These are phyloP conservation scores for Drosophila quinaria DNA, from an alignment of 2,888 invertebrate species.

Conservation along the genomic window DNA sequence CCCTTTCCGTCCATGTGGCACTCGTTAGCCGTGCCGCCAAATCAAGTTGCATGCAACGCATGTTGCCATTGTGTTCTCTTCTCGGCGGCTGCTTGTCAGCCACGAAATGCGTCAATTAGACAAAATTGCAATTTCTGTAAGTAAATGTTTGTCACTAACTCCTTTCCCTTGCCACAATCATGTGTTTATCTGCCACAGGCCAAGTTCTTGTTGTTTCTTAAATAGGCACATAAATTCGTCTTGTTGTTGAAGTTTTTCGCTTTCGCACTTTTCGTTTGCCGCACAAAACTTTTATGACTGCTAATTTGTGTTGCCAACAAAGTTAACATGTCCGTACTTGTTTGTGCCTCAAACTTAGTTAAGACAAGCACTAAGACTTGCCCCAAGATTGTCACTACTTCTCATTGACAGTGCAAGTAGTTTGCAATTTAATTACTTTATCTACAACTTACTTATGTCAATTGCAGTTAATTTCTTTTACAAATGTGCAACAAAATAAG, in stretches of 20 bases:
- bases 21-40: conserved; percentile 54
- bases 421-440: conserved; percentile 8
- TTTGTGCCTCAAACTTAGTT: conserved; percentile 13
- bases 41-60: conserved; percentile 56
- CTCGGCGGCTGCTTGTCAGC: conserved; percentile 68
- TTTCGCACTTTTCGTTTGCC: conserved; percentile 50
- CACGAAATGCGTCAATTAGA: conserved; percentile 82
- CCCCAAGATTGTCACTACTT: not conserved
- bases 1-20: conserved; percentile 8
- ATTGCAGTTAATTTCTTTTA: not conserved
- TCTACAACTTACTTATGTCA: conserved; percentile 1
- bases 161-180: not conserved
- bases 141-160: conserved; percentile 40
- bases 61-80: conserved; percentile 41
- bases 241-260: conserved; percentile 56
- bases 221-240: conserved; percentile 70
- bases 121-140: conserved; percentile 74
- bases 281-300: conserved; percentile 73
- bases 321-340: conserved; percentile 61
- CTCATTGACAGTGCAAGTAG: not conserved
- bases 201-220: conserved; percentile 14
- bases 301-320: conserved; percentile 78
- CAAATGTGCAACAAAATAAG: not conserved
- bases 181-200: not conserved
- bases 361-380: conserved; percentile 2